phyloP scores from a whole-genome alignment of 2,888 invertebrate genomes.

The Choristoneura rosaceana region DNA sequence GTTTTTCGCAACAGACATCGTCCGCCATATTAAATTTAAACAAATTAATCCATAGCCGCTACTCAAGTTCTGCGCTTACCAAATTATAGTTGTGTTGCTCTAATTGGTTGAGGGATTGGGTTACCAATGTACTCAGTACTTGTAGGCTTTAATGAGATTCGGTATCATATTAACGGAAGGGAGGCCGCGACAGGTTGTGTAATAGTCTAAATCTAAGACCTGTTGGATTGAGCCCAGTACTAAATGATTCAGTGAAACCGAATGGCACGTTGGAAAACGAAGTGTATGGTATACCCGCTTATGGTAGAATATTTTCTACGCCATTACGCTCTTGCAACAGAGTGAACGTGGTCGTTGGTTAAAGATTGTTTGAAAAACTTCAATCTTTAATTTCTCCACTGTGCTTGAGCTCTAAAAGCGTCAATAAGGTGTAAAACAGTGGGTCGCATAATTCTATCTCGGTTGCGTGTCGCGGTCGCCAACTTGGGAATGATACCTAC shows the following conservation, averaged over 20 bases:
- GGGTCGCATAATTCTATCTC: too few relatives aligned
- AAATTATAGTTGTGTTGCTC: neutral
- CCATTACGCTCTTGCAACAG: too few relatives aligned
- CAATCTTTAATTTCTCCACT: too few relatives aligned
- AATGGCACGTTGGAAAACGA: neutral
- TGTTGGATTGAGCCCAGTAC: neutral
- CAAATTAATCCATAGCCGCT: neutral
- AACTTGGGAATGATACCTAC: too few relatives aligned
- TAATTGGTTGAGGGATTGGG: slow-evolving; percentile 2
- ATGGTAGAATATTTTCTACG: neutral
- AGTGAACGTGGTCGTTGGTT: too few relatives aligned
- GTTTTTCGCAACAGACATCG: too few relatives aligned
- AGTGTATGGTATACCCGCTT: neutral
- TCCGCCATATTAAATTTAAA: too few relatives aligned
- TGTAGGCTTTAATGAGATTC: slow-evolving; percentile 14
- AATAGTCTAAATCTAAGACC: neutral
- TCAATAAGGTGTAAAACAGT: too few relatives aligned
- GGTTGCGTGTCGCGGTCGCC: too few relatives aligned
- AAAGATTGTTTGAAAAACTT: too few relatives aligned
- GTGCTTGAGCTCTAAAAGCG: too few relatives aligned
- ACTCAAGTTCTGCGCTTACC: neutral
- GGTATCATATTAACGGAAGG: slow-evolving; percentile 7
- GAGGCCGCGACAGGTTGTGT: neutral
- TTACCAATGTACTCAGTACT: neutral
- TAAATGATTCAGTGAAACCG: neutral